Evolutionary conservation across 2,888 invertebrate species (phyloP).

Genomic region (Oscheius myriophilus): DNA sequence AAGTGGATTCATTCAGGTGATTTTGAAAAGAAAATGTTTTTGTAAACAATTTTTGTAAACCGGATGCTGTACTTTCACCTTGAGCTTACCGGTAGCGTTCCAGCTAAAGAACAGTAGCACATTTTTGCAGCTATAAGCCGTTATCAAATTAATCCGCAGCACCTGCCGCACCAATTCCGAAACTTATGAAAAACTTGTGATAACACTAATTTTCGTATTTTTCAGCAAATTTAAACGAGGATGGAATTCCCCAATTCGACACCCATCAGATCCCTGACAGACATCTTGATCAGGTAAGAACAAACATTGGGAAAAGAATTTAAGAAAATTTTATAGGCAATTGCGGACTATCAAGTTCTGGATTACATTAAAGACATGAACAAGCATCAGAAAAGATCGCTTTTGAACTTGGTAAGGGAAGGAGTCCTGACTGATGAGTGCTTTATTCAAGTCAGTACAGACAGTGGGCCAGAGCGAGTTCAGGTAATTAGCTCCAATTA

Average conservation of each 20-base stretch:
- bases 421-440: conserved; percentile 61
- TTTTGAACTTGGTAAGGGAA: conserved; percentile 53
- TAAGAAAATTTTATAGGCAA: conserved; percentile 24
- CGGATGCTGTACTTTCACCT: too few relatives aligned
- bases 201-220: not conserved
- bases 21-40: too few relatives aligned
- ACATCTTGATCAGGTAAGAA: conserved; percentile 13
- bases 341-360: conserved; percentile 44
- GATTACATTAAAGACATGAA: conserved; percentile 54
- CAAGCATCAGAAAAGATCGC: conserved; percentile 53
- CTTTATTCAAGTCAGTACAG: conserved; percentile 56
- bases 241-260: conserved; percentile 4
- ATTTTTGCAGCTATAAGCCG: too few relatives aligned
- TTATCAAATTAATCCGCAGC: too few relatives aligned
- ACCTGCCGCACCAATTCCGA: too few relatives aligned
- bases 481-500: conserved; percentile 39
- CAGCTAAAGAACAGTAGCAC: too few relatives aligned
- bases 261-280: conserved; percentile 11
- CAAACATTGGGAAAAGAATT: not conserved
- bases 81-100: too few relatives aligned
- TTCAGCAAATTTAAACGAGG: conserved; percentile 13
- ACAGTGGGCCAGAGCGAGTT: conserved; percentile 56
- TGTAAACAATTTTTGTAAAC: too few relatives aligned
- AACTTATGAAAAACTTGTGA: too few relatives aligned
- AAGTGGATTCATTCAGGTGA: conserved; percentile 58